These are phyloP conservation scores for Falco biarmicus DNA, from an alignment of 2,797 vertebrate species.

Conservation along the genomic window DNA sequence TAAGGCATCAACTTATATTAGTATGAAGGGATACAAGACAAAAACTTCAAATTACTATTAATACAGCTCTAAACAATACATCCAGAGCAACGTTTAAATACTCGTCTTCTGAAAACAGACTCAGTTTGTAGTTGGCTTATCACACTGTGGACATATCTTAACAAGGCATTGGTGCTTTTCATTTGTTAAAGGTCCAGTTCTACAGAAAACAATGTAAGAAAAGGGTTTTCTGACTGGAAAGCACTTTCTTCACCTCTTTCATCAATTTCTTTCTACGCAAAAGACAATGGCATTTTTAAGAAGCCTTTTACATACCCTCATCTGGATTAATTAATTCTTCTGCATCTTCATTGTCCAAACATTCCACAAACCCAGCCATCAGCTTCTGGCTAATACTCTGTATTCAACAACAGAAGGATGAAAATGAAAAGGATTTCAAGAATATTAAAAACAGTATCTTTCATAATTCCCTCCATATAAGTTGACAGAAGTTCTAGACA, in stretches of 20 bases:
- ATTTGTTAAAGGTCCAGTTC: neutral
- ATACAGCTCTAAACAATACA: neutral
- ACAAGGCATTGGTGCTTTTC: neutral
- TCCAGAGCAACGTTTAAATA: neutral
- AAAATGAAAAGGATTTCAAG: neutral
- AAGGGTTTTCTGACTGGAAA: neutral
- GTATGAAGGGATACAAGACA: neutral
- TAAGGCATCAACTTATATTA: neutral
- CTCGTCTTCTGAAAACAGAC: neutral
- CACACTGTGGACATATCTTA: neutral
- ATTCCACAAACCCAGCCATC: slow-evolving; percentile 98
- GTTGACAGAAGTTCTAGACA: neutral
- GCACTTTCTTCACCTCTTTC: neutral
- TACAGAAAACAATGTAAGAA: neutral
- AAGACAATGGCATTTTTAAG: neutral
- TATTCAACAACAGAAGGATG: neutral
- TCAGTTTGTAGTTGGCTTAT: neutral
- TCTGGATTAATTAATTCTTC: slow-evolving; percentile 88
- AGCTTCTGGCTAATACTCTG: slow-evolving; percentile 92
- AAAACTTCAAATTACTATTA: neutral
- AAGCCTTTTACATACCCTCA: slow-evolving; percentile 82
- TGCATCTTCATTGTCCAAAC: slow-evolving; percentile 93
- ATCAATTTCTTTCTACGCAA: neutral
- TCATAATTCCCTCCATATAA: neutral
- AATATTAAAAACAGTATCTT: neutral